phyloP scores from a whole-genome alignment of 2,113 vertebrate genomes.

The Colistium nudipinnis region DNA sequence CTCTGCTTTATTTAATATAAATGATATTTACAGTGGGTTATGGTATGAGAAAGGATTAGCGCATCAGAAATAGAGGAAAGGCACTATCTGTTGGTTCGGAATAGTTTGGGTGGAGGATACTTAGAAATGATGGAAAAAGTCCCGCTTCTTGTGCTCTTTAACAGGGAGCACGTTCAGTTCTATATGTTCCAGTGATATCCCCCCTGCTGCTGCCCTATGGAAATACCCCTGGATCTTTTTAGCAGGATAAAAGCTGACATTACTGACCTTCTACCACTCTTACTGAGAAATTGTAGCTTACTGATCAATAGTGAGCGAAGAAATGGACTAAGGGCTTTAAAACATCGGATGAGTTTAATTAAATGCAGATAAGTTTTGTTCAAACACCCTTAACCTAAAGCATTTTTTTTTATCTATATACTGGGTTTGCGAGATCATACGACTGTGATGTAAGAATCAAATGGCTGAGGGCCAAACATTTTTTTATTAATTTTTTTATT shows the following conservation, averaged over 20 bases:
- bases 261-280: conserved; percentile 4
- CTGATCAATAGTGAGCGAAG: neutral
- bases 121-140: conserved; percentile 15
- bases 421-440: conserved; percentile 38
- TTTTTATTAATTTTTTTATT: neutral
- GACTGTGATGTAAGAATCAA: conserved; percentile 48
- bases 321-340: neutral
- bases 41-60: neutral
- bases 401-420: neutral
- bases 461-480: conserved; percentile 34
- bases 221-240: neutral
- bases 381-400: neutral
- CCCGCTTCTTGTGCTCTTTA: neutral
- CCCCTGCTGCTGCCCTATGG: neutral
- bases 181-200: conserved; percentile 20
- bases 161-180: conserved; percentile 24
- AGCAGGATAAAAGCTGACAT: neutral
- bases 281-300: neutral
- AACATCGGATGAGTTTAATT: neutral
- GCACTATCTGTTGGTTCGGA: neutral
- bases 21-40: conserved; percentile 2
- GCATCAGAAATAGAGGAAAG: conserved; percentile 14
- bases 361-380: neutral
- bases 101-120: neutral
- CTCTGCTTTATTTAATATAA: conserved; percentile 10